Base-by-base conservation (phyloP, 2,797 vertebrate species). In the Pterois miles region DNA sequence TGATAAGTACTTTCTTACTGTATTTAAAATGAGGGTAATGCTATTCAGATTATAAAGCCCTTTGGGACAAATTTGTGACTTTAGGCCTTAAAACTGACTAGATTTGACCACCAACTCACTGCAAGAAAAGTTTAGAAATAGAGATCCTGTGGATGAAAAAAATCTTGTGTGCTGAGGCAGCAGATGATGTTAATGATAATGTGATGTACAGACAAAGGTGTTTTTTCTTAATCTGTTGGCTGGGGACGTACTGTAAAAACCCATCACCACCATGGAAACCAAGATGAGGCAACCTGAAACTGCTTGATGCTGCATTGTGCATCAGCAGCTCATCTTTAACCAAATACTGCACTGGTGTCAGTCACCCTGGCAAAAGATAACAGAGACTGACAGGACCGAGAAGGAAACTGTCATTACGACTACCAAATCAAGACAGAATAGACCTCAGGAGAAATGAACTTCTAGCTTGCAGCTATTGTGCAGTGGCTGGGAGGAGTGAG, bases 311-410 rank as follows among this genome's bases (percentile, higher is more conserved):
- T 22, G 16, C 7, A 22, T 10, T 60, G 16, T 58, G 50, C 68
- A 34, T 65, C 18, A 29, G 53, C 54, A 31, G 25, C 18, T 50
- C 8, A 64, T 59, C 66, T 43, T 57, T 7, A 1, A 34, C 27
- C 31, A 86, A 82, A 74, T 76, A 43, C 40, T 18, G 40, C 18
- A 0, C 40, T 43, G 0, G 16, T 43, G 40, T 43, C 40, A 43
- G 16, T 78, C 53, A 84, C 56, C 33, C 87, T 80, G 86, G 85
- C 88, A 82, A 90, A 80, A 74, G 84, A 87, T 94, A 94, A 94
- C 93, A 85, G 86, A 87, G 90, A 91, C 78, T 93, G 91, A 95
- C 91, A 94, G 89, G 89, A 84, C 80, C 85, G 81, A 80, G 88
- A 74, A 85, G 79, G 90, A 91, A 91, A 88, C 88, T 90, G 88